Evolutionary conservation across 2,797 vertebrate species (phyloP).

Genomic region (Anas georgica): DNA sequence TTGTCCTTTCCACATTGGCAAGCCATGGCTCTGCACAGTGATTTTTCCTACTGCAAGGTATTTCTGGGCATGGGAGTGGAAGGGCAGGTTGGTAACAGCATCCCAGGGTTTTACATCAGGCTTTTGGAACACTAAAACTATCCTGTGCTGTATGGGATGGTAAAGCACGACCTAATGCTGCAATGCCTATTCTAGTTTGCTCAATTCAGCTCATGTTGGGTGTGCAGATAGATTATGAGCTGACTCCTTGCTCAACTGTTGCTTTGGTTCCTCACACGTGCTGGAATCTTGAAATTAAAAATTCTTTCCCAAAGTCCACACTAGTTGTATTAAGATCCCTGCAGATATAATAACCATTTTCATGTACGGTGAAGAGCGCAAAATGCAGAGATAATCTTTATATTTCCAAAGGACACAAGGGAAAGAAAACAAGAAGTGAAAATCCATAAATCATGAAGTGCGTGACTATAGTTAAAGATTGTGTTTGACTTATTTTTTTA

Average conservation of each 20-base stretch:
- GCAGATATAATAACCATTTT: neutral
- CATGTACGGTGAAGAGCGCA: neutral
- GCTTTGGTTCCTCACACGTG: neutral
- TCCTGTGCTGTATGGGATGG: neutral
- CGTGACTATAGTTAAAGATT: neutral
- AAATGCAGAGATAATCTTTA: neutral
- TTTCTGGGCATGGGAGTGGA: neutral
- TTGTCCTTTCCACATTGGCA: neutral
- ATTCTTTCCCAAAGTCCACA: neutral
- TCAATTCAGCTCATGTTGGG: neutral
- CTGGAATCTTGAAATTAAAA: neutral
- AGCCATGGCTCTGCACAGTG: neutral
- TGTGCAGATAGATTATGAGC: neutral
- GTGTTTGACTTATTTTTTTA: neutral
- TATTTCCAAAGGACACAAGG: rapidly evolving
- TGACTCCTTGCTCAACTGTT: neutral
- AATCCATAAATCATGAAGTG: neutral
- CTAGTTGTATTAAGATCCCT: neutral
- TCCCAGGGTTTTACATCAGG: neutral
- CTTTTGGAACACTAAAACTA: neutral
- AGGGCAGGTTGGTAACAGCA: neutral
- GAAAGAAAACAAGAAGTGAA: neutral
- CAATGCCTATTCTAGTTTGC: neutral
- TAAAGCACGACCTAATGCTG: neutral
- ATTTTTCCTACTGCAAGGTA: neutral